A percentile compares a stretch with the other conserved stretches of the same genome.
These are phyloP conservation scores for Parauchenoglanis punctatus DNA, from an alignment of 2,797 vertebrate species.

Conservation along the genomic window DNA sequence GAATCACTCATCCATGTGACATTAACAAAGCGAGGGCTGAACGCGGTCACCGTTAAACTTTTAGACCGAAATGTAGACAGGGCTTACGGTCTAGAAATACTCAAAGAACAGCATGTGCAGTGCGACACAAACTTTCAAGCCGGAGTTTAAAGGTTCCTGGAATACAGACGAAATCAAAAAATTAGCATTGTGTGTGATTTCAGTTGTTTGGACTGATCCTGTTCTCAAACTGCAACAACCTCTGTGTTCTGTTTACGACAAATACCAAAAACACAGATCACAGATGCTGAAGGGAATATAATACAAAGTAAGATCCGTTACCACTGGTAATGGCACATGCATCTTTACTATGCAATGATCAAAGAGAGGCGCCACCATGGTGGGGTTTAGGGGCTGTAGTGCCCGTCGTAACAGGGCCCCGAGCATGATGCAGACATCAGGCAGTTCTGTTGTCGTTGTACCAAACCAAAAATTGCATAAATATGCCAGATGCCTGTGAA, in stretches of 20 bases:
- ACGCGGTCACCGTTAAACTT: conserved; percentile 2
- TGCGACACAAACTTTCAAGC: conserved; percentile 28
- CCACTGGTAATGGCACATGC: not conserved
- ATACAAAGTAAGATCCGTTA: conserved; percentile 24
- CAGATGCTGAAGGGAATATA: conserved; percentile 34
- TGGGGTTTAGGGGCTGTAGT: not conserved
- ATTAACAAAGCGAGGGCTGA: conserved; percentile 13
- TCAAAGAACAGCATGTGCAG: conserved; percentile 34
- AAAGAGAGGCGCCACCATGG: conserved; percentile 4
- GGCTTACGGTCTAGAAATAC: conserved; percentile 27
- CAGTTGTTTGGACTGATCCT: conserved; percentile 6
- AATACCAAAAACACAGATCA: conserved; percentile 27
- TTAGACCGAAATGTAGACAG: conserved; percentile 14
- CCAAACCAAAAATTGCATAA: conserved; percentile 40
- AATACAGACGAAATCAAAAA: conserved; percentile 37
- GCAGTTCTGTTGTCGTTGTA: conserved; percentile 9
- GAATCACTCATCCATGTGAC: conserved; percentile 13
- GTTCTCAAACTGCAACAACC: conserved; percentile 24
- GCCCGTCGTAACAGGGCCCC: conserved; percentile 26
- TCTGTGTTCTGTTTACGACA: conserved; percentile 13
- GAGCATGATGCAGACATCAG: not conserved
- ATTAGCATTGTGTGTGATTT: not conserved
- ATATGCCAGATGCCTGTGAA: conserved; percentile 11
- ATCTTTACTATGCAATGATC: conserved; percentile 14
- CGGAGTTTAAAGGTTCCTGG: conserved; percentile 17